These are phyloP conservation scores for Amblyteles armatorius DNA, from an alignment of 2,888 invertebrate species.

Conservation along the genomic window DNA sequence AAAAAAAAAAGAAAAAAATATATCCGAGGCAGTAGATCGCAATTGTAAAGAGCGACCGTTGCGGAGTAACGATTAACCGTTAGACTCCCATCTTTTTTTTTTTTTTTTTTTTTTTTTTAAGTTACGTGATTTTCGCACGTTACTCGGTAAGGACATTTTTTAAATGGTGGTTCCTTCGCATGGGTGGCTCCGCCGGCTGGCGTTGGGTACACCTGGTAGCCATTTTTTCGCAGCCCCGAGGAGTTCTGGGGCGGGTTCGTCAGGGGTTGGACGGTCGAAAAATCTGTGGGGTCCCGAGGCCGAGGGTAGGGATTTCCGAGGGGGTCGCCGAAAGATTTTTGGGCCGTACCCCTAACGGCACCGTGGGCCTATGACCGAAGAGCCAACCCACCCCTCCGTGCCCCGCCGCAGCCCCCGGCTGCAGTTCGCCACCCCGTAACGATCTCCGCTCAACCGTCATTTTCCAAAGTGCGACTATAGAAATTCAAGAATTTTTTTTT, in stretches of 20 bases:
- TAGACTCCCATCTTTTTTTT: constrained; percentile 25
- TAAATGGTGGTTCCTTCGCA: constrained; percentile 51
- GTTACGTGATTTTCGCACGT: neutral
- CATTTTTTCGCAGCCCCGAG: constrained; percentile 61
- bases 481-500: constrained; percentile 29
- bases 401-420: neutral
- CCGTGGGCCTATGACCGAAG: constrained; percentile 49
- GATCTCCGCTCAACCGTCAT: constrained; percentile 56
- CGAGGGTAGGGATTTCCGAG: constrained; percentile 44
- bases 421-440: constrained; percentile 44
- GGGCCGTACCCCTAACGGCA: constrained; percentile 57
- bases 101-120: constrained; percentile 38
- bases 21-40: neutral
- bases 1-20: constrained; percentile 4
- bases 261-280: constrained; percentile 40
- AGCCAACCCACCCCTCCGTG: constrained; percentile 42
- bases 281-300: constrained; percentile 46
- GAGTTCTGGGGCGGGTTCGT: constrained; percentile 29
- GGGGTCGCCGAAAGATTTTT: constrained; percentile 33
- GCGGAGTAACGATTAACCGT: constrained; percentile 35
- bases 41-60: constrained; percentile 50
- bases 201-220: constrained; percentile 26
- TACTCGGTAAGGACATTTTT: constrained; percentile 49
- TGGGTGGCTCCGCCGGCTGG: constrained; percentile 35
- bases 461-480: constrained; percentile 40